Base-by-base conservation (phyloP, 2,797 vertebrate genomes). In the Lithobates pipiens region DNA sequence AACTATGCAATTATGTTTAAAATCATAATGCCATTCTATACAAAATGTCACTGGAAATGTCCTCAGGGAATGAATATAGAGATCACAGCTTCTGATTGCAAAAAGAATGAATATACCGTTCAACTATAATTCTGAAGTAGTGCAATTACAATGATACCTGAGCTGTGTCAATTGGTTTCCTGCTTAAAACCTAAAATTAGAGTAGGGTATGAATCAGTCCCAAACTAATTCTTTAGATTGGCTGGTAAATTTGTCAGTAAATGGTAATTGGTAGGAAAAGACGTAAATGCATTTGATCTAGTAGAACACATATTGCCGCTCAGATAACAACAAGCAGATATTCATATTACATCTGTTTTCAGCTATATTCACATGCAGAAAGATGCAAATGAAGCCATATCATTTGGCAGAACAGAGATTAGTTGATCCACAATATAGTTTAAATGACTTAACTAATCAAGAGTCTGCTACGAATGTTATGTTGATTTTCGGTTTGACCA, bases 1-100 rank as follows among this genome's bases (percentile, higher is more conserved):
- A 86, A 86, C 85, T 86, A 82, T 82, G 74, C 85, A 86, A 86
- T 86, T 86, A 86, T 86, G 74, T 82, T 86, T 72, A 86, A 86
- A 86, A 86, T 86, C 79, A 77, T 82, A 86, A 82, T 86, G 85
- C 85, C 85, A 77, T 86, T 61, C 85, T 72, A 82, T 82, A 86
- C 50, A 86, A 86, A 86, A 86, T 86, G 85, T 86, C 85, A 86
- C 85, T 77, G 85, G 42, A 86, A 86, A 77, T 82, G 79, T 77
- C 85, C 85, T 82, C 78, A 21, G 84, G 79, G 85, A 77, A 86
- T 86, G 79, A 77, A 72, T 82, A 82, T 76, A 72, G 68, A 86
- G 79, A 86, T 76, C 80, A 82, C 79, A 77, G 65, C 79, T 46
- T 76, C 71, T 86, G 79, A 86, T 67, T 86, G 84, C 74, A 82